Evolutionary conservation across 2,888 invertebrate genomes (phyloP).

Genomic region (Leptothorax acervorum): DNA sequence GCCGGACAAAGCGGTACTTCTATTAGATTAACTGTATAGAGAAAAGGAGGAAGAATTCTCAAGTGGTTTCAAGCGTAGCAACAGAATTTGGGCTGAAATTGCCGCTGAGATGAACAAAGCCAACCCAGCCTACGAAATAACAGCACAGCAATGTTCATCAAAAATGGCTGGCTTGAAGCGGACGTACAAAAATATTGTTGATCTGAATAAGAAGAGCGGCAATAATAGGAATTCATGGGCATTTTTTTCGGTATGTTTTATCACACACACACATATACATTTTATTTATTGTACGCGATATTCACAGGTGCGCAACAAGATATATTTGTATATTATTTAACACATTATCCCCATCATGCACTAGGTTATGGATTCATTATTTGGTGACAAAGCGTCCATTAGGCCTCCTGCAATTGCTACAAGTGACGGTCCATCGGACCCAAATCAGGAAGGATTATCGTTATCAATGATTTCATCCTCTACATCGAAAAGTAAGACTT

Average conservation of each 20-base stretch:
- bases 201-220: constrained; percentile 11
- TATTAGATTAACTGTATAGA: constrained; percentile 12
- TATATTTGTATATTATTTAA: neutral
- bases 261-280: neutral
- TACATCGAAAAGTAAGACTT: constrained; percentile 2
- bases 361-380: constrained; percentile 25
- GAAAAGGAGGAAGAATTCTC: constrained; percentile 7
- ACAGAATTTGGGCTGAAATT: constrained; percentile 23
- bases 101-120: neutral
- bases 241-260: constrained; percentile 16
- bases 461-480: neutral
- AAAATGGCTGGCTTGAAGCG: constrained; percentile 10
- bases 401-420: constrained; percentile 15
- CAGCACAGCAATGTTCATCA: constrained; percentile 1
- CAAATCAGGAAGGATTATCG: neutral
- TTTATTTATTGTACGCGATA: neutral
- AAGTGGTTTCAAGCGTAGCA: neutral
- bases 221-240: neutral
- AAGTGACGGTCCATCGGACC: constrained; percentile 17
- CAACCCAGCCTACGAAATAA: neutral
- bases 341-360: neutral
- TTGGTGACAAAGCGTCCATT: constrained; percentile 14
- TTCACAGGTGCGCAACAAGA: neutral
- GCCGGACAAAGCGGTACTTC: constrained; percentile 24
- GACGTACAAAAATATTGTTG: constrained; percentile 2